phyloP scores from a whole-genome alignment of 2,888 invertebrate species.

The Folsomia candida region DNA sequence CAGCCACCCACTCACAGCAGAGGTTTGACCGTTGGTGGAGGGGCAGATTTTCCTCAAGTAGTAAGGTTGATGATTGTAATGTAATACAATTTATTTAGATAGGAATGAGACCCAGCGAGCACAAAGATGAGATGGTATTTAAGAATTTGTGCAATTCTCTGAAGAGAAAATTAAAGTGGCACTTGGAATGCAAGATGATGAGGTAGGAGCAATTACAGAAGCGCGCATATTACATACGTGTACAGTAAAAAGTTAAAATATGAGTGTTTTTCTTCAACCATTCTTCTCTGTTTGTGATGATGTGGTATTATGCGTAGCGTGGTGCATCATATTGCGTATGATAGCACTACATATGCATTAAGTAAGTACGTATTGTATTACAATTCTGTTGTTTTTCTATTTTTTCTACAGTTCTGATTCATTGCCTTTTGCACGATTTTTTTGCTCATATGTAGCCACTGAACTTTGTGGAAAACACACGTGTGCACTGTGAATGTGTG shows the following conservation, averaged over 20 bases:
- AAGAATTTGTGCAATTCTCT: not conserved
- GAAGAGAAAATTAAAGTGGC: not conserved
- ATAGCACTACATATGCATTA: too few relatives aligned
- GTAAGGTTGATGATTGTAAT: not conserved
- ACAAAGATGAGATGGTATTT: not conserved
- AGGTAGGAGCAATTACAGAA: not conserved
- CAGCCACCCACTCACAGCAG: too few relatives aligned
- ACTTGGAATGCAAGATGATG: not conserved
- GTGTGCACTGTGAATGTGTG: not conserved
- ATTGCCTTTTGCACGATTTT: not conserved
- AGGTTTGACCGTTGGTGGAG: too few relatives aligned
- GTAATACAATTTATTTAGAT: constrained; percentile 2
- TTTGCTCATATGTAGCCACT: not conserved
- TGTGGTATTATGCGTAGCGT: constrained; percentile 6
- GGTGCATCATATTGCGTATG: not conserved
- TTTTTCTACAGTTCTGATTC: not conserved
- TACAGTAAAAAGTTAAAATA: not conserved
- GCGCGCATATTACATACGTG: not conserved
- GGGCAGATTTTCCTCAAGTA: not conserved
- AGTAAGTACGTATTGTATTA: too few relatives aligned
- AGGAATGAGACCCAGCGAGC: too few relatives aligned
- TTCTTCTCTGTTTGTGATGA: constrained; percentile 1
- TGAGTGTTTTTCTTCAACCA: not conserved
- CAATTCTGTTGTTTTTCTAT: not conserved
- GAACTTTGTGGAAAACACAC: not conserved